Evolutionary conservation across 2,888 invertebrate genomes (phyloP).

Genomic region (Incurvaria masculella): DNA sequence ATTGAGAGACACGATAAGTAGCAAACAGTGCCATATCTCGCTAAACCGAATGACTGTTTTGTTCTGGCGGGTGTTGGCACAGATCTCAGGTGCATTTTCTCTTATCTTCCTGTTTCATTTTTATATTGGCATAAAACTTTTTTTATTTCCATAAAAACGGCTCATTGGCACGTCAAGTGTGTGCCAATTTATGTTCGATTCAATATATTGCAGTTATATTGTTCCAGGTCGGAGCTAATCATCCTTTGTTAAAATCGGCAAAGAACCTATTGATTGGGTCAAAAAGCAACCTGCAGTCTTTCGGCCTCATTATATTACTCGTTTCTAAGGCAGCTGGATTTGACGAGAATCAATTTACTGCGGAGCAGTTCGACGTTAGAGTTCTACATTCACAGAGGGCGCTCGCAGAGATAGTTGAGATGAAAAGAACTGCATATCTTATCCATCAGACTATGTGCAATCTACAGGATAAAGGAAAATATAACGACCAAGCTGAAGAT

Average conservation of each 20-base stretch:
- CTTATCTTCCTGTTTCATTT: too few species aligned
- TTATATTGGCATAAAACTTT: too few species aligned
- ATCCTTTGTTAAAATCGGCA: slow-evolving; percentile 41
- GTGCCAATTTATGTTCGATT: too few species aligned
- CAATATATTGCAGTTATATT: too few species aligned
- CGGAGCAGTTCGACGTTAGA: slow-evolving; percentile 32
- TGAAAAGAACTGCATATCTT: slow-evolving; percentile 47
- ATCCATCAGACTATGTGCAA: slow-evolving; percentile 46
- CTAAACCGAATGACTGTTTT: too few species aligned
- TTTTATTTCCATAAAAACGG: too few species aligned
- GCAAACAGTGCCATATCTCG: too few species aligned
- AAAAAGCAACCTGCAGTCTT: slow-evolving; percentile 45
- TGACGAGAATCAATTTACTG: slow-evolving; percentile 16
- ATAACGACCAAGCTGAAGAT: slow-evolving; percentile 34
- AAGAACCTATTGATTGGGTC: slow-evolving; percentile 44
- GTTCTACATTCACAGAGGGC: slow-evolving; percentile 48
- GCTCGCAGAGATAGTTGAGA: slow-evolving; percentile 47
- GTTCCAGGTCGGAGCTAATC: slow-evolving; percentile 40
- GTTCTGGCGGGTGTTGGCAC: too few species aligned
- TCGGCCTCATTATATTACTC: slow-evolving; percentile 37
- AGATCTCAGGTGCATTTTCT: too few species aligned
- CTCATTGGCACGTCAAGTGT: too few species aligned
- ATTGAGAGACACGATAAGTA: too few species aligned
- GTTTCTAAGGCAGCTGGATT: slow-evolving; percentile 44
- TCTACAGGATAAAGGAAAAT: slow-evolving; percentile 31